Base-by-base conservation (phyloP, 2,113 vertebrate species). In the Oceanites oceanicus region DNA sequence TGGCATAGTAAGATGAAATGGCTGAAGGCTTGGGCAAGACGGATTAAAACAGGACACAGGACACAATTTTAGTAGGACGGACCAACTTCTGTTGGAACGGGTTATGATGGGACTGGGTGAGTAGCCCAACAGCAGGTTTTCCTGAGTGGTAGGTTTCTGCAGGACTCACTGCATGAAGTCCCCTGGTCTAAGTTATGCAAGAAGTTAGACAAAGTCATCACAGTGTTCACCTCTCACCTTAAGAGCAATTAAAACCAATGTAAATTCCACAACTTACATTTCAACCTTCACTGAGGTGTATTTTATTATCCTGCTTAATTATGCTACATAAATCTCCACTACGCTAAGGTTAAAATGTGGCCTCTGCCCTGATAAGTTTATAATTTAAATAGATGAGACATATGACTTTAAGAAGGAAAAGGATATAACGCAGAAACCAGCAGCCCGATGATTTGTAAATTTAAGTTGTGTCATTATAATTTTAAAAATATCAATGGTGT, bases 261-360 rank as follows among this genome's bases (percentile, higher is more conserved):
- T 59, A 63, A 63, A 59, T 34, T 34, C 61, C 40, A 50, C 45
- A 56, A 52, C 32, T 73, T 61, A n/a, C 40, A 75, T 47, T 76
- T 90, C 85, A 86, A 1, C 75, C 72, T 86, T 52, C 92, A 65
- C 61, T 16, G 58, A 75, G 66, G 66, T 82, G 62, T 66, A 36
- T 92, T 93, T 95, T 88, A 93, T 85, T 67, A 90, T 8, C 71
- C 73, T 47, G 38, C 15, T 88, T 92, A 79, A 94, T 88, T 80
- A 62, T n/a, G 44, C 55, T 45, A 4, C 71, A 92, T 86, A 49
- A 91, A 96, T 88, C 86, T 72, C 75, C 63, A 9, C 76, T 66
- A 0, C 9, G 22, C 42, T n/a, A 27, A 15, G 2, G 55, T 61
- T 50, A 59, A 80, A 94, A 52, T 26, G 75, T 78, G 80, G 79